phyloP scores from a whole-genome alignment of 2,888 invertebrate genomes.

The Netelia melanura region DNA sequence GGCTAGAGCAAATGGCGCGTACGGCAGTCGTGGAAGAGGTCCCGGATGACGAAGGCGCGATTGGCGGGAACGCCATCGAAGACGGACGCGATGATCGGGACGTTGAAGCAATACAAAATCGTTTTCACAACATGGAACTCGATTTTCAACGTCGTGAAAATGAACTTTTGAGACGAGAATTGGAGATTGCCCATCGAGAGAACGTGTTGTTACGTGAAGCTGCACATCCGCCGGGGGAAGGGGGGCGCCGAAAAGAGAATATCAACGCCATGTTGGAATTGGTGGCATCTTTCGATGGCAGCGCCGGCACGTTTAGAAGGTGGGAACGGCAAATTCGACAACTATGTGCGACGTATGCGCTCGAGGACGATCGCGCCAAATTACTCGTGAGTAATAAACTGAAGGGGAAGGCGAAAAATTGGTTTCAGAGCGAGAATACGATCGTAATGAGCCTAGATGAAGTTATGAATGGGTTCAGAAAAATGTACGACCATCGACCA shows the following conservation, averaged over 20 bases:
- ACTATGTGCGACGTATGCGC: constrained; percentile 40
- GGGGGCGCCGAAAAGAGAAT: constrained; percentile 3
- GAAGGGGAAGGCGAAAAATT: constrained; percentile 56
- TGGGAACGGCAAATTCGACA: constrained; percentile 53
- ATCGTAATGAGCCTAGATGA: constrained; percentile 53
- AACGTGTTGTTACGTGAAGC: constrained; percentile 38
- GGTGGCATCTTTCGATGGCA: constrained; percentile 56
- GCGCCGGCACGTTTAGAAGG: constrained; percentile 41
- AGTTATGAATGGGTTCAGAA: constrained; percentile 54
- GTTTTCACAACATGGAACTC: background rate
- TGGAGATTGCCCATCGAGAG: constrained; percentile 50
- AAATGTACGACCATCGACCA: constrained; percentile 67
- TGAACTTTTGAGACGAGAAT: constrained; percentile 39
- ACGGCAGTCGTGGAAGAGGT: no score
- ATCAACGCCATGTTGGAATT: constrained; percentile 52
- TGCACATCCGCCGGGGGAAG: constrained; percentile 27
- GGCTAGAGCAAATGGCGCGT: background rate
- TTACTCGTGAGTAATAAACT: constrained; percentile 53
- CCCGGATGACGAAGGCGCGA: no score
- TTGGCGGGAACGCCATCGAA: no score
- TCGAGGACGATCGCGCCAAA: constrained; percentile 44
- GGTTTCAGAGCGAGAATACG: constrained; percentile 55
- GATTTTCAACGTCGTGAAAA: background rate
- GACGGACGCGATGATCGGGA: no score
- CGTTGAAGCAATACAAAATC: no score